Percentiles rank a stretch among this genome's conserved stretches.
Evolutionary conservation across 53 echinoderm and acorn worm genomes (phyloP).

Genomic region (Stichopus horrens): DNA sequence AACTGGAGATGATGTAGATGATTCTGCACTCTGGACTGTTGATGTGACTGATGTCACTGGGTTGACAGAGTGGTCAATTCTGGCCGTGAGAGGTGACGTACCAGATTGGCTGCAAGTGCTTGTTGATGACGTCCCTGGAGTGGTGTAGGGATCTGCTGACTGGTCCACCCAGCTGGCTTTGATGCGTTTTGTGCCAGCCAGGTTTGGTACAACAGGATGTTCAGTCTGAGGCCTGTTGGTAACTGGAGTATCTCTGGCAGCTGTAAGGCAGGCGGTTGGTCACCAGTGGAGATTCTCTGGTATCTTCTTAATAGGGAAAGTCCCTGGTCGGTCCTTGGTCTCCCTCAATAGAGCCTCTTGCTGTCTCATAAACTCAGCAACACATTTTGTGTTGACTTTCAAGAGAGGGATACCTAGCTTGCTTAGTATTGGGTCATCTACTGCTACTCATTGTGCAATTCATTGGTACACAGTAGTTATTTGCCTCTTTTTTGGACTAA

Average conservation of each 20-base stretch:
- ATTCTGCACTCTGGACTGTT: no score
- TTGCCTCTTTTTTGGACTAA: conserved; percentile 40
- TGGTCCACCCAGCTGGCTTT: not conserved
- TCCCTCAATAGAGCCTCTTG: conserved; percentile 46
- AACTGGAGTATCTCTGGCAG: conserved; percentile 28
- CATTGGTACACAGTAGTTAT: conserved; percentile 35
- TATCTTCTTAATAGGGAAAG: conserved; percentile 3
- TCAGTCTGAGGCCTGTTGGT: conserved; percentile 16
- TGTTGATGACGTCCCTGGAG: not conserved
- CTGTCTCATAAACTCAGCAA: conserved; percentile 41
- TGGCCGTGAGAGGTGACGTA: no score
- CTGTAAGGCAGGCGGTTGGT: not conserved
- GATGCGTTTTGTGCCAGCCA: conserved; percentile 13
- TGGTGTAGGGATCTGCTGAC: no score
- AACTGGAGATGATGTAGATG: no score
- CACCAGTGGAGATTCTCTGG: conserved; percentile 2
- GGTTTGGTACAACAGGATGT: conserved; percentile 6
- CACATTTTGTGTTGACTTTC: conserved; percentile 56
- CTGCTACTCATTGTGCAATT: conserved; percentile 41
- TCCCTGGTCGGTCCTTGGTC: conserved; percentile 45
- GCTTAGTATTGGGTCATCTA: conserved; percentile 46
- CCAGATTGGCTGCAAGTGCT: not conserved
- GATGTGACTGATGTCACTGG: no score
- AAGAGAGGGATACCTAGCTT: conserved; percentile 51
- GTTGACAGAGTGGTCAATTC: no score